A percentile compares a stretch with the other conserved stretches of the same genome.
Conservation (phyloP, 2,888 invertebrate species). For the Aquatica leii region DNA sequence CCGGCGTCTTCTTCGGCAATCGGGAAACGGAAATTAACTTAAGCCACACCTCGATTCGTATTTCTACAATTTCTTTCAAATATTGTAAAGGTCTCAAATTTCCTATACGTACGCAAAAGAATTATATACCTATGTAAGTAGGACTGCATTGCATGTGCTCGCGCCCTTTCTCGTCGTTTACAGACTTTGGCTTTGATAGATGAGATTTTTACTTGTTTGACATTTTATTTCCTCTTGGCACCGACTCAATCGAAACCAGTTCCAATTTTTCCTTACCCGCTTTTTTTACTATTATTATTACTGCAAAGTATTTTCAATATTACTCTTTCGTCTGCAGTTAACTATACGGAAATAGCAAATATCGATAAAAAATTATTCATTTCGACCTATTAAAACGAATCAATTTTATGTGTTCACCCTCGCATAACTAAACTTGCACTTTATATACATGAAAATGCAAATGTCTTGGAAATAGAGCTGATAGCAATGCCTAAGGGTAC, state of each 20-base stretch:
- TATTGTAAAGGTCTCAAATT: constrained; percentile 20
- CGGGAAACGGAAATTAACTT: constrained; percentile 45
- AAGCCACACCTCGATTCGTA: constrained; percentile 36
- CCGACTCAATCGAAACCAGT: constrained; percentile 43
- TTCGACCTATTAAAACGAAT: constrained; percentile 48
- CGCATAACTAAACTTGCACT: constrained; percentile 47
- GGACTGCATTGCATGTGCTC: constrained; percentile 34
- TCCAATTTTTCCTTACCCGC: constrained; percentile 31
- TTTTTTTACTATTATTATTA: constrained; percentile 33
- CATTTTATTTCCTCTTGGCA: constrained; percentile 46
- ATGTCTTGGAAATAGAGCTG: constrained; percentile 36
- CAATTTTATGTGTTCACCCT: constrained; percentile 48
- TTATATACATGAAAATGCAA: constrained; percentile 53
- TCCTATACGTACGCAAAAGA: constrained; percentile 21
- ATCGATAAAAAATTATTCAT: constrained; percentile 22
- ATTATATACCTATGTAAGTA: constrained; percentile 21
- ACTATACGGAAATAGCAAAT: constrained; percentile 18
- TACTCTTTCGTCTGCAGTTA: constrained; percentile 22
- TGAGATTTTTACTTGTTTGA: constrained; percentile 47
- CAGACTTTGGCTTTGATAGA: constrained; percentile 43
- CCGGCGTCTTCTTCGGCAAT: constrained; percentile 42
- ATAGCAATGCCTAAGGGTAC: constrained; percentile 14
- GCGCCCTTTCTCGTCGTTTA: constrained; percentile 34
- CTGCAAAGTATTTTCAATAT: constrained; percentile 25
- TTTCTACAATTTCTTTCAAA: constrained; percentile 31